These are phyloP conservation scores for Odontophorus gujanensis DNA, from an alignment of 2,113 vertebrate species.

Conservation along the genomic window DNA sequence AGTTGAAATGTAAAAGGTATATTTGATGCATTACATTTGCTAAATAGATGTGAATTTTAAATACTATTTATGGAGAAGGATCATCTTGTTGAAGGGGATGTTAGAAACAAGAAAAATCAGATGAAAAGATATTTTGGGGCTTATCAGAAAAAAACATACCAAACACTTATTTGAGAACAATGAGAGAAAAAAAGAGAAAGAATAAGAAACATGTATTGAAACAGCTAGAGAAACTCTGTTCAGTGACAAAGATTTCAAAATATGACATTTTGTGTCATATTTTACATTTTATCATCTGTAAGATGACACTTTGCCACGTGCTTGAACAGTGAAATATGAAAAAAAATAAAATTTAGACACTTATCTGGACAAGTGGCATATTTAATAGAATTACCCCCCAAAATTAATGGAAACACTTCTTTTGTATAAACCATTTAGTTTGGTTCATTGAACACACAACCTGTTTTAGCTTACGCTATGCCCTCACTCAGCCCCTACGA, in stretches of 20 bases:
- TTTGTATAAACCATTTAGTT: constrained; percentile 73
- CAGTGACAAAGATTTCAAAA: constrained; percentile 5
- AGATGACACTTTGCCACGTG: not conserved
- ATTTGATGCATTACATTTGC: not conserved
- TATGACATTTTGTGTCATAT: not conserved
- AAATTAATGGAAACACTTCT: constrained; percentile 75
- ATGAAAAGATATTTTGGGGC: not conserved
- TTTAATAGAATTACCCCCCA: constrained; percentile 74
- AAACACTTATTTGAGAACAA: not conserved
- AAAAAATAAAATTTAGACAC: constrained; percentile 62
- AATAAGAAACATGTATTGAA: not conserved
- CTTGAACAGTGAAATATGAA: constrained; percentile 37
- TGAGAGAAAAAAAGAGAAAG: not conserved
- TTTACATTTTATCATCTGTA: constrained; percentile 23
- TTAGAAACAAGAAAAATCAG: not conserved
- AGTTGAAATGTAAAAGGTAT: not conserved
- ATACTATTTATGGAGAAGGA: not conserved
- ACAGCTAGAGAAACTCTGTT: not conserved
- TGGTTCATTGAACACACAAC: constrained; percentile 72
- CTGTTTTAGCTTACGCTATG: constrained; percentile 47
- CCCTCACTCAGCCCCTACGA: constrained; percentile 57
- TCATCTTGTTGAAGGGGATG: not conserved
- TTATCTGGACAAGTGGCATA: constrained; percentile 63
- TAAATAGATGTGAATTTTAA: not conserved
- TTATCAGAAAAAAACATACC: not conserved